Percentiles rank a stretch among this genome's conserved stretches.
phyloP scores from a whole-genome alignment of 2,113 vertebrate species.

The Phylloscopus whistleri region DNA sequence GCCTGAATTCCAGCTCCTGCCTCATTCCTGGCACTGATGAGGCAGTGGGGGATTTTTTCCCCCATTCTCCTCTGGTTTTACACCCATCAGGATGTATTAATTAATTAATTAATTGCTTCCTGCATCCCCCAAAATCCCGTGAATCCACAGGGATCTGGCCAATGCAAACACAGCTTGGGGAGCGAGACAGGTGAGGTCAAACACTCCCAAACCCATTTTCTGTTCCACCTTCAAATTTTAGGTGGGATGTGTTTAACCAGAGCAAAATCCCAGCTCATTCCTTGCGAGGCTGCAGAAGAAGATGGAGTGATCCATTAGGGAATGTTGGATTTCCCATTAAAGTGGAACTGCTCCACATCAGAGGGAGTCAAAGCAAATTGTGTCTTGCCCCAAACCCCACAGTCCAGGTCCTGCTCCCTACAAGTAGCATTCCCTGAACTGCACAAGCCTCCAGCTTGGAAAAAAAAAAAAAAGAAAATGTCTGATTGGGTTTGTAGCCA shows the following conservation, averaged over 20 bases:
- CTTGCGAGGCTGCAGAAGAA: not conserved
- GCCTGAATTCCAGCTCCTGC: not conserved
- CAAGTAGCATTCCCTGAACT: not conserved
- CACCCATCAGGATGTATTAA: not conserved
- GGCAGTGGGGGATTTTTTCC: not conserved
- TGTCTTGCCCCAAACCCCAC: not conserved
- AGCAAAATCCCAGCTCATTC: not conserved
- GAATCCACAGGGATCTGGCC: not conserved
- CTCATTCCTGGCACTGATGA: not conserved
- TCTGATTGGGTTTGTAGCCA: not conserved
- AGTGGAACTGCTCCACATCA: constrained; percentile 17
- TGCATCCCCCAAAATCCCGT: not conserved
- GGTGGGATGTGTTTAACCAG: not conserved
- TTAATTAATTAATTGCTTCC: not conserved
- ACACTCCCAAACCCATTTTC: not conserved
- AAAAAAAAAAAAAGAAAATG: not conserved
- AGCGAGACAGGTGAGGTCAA: not conserved
- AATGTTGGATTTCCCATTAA: not conserved
- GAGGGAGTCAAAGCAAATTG: not conserved
- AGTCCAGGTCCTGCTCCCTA: not conserved
- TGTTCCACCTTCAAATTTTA: not conserved
- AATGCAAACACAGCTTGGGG: not conserved
- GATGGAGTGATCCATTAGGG: not conserved
- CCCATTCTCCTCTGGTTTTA: not conserved
- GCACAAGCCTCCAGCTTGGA: not conserved